Percentiles rank a stretch among this genome's conserved stretches.
phyloP scores from a whole-genome alignment of 2,113 vertebrate species.

The Nipponia nippon region DNA sequence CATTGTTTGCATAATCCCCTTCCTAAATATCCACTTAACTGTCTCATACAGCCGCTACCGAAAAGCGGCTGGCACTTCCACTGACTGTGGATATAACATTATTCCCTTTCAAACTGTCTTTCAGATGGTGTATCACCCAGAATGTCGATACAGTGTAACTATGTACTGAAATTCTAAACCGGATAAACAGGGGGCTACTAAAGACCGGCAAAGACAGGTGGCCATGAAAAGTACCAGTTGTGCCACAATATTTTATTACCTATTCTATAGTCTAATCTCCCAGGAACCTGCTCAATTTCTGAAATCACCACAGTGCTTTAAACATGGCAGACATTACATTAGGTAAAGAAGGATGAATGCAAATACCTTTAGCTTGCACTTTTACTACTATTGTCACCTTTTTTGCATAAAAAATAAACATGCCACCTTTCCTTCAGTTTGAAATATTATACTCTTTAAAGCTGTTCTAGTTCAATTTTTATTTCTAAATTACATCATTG shows the following conservation, averaged over 20 bases:
- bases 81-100: neutral
- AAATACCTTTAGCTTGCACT: neutral
- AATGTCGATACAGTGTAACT: neutral
- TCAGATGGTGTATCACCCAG: neutral
- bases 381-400: neutral
- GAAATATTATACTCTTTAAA: neutral
- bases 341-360: neutral
- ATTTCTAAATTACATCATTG: neutral
- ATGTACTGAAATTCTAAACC: neutral
- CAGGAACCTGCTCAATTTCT: neutral
- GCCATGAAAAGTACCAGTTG: neutral
- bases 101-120: neutral
- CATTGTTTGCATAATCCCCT: neutral
- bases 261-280: neutral
- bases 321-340: rapidly evolving
- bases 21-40: neutral
- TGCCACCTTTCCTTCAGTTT: neutral
- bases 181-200: neutral
- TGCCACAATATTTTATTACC: neutral
- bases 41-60: neutral
- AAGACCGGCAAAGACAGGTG: neutral
- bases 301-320: neutral
- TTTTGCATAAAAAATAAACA: neutral
- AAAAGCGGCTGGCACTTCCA: neutral
- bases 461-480: neutral